These are phyloP conservation scores for Chlamydotis undulata DNA, from an alignment of 2,113 vertebrate genomes.

Conservation along the genomic window DNA sequence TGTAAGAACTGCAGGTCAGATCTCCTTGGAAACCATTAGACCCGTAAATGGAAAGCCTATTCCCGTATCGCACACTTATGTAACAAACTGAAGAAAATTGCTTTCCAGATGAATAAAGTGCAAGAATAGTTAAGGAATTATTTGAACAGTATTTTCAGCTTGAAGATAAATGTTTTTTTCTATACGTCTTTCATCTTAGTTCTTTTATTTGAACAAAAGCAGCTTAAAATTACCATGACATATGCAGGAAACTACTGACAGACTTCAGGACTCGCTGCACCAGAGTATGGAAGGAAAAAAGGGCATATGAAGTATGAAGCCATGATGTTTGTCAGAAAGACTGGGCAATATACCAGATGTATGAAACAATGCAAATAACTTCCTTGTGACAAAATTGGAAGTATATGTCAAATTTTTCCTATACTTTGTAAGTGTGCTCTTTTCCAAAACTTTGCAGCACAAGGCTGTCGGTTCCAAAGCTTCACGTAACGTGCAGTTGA, in stretches of 20 bases:
- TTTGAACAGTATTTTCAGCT: slow-evolving; percentile 16
- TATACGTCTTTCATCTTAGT: slow-evolving; percentile 18
- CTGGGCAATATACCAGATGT: not conserved
- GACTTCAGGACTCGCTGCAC: not conserved
- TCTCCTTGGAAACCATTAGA: slow-evolving; percentile 4
- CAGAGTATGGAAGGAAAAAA: not conserved
- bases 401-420: not conserved
- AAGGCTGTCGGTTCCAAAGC: not conserved
- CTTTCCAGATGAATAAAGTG: slow-evolving; percentile 9
- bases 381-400: not conserved
- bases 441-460: not conserved
- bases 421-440: not conserved
- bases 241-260: not conserved
- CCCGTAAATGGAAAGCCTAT: not conserved
- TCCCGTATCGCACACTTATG: fast-evolving
- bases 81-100: slow-evolving; percentile 4
- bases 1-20: not conserved
- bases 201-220: slow-evolving; percentile 22
- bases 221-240: not conserved
- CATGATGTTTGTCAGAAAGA: not conserved
- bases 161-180: slow-evolving; percentile 23
- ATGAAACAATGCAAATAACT: not conserved
- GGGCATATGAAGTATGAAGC: not conserved
- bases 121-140: slow-evolving; percentile 19
- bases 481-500: not conserved